Percentiles rank a stretch among this genome's conserved stretches.
Evolutionary conservation across 2,113 vertebrate species (phyloP).

Genomic region (Scytalopus superciliaris): DNA sequence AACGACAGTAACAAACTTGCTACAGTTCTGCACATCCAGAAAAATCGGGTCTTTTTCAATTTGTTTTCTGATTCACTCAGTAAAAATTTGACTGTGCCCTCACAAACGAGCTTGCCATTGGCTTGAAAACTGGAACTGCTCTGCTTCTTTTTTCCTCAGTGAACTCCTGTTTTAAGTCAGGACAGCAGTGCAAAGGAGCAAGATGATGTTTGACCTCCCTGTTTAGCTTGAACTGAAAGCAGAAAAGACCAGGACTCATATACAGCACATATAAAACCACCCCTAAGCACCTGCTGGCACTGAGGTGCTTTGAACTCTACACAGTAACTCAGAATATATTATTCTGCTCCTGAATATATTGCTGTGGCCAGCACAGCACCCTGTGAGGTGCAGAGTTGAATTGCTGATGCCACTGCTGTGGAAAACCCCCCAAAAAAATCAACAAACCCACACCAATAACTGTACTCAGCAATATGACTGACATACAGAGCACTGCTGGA

Average conservation of each 20-base stretch:
- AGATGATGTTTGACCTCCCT: background rate
- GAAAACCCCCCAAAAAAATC: background rate
- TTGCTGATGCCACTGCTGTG: background rate
- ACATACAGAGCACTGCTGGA: background rate
- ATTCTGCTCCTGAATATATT: background rate
- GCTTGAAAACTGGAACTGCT: background rate
- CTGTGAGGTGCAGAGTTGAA: background rate
- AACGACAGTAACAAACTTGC: background rate
- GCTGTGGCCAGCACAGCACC: too few relatives aligned
- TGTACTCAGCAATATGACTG: background rate
- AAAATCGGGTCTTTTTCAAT: background rate
- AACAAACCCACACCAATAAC: background rate
- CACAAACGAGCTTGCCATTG: background rate
- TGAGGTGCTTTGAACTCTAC: background rate
- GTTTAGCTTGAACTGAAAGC: background rate
- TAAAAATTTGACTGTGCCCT: background rate
- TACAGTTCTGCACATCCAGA: background rate
- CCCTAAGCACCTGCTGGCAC: background rate
- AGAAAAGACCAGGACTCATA: background rate
- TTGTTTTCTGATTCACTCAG: background rate
- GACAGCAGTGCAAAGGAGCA: background rate
- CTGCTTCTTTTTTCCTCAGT: background rate
- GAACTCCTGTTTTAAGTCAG: background rate
- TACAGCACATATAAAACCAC: background rate
- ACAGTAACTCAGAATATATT: background rate